A percentile compares a stretch with the other conserved stretches of the same genome.
Evolutionary conservation across 2,888 invertebrate genomes (phyloP).

Genomic region (Sipha maydis): DNA sequence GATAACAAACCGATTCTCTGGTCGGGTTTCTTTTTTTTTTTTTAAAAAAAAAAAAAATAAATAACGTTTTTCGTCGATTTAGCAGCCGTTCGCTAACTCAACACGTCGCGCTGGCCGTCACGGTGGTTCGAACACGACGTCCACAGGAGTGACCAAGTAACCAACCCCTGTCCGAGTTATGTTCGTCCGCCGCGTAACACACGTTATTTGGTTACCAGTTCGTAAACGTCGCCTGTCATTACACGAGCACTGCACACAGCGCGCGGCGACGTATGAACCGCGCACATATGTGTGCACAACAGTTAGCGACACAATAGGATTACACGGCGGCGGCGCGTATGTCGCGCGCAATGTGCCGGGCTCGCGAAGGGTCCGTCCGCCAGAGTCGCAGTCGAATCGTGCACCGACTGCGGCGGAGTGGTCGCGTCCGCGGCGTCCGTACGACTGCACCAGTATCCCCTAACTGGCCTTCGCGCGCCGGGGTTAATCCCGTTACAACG

Average conservation of each 20-base stretch:
- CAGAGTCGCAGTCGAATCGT: neutral
- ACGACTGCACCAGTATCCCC: too few relatives aligned
- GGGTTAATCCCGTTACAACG: constrained; percentile 1
- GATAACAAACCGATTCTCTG: too few relatives aligned
- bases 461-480: neutral
- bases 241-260: neutral
- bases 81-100: too few relatives aligned
- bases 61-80: too few relatives aligned
- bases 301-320: constrained; percentile 9
- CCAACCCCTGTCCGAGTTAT: neutral
- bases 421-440: too few relatives aligned
- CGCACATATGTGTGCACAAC: neutral
- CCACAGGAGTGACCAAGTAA: neutral
- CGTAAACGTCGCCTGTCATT: neutral
- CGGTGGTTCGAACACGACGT: neutral
- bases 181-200: neutral
- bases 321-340: constrained; percentile 49
- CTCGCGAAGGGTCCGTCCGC: neutral
- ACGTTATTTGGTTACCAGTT: constrained; percentile 60
- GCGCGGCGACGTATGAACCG: neutral
- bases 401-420: too few relatives aligned
- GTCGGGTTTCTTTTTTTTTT: too few relatives aligned
- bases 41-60: too few relatives aligned
- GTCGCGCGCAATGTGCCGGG: neutral
- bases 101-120: too few relatives aligned